Conservation (phyloP, 2,888 invertebrate species). For the Lathronympha strigana region DNA sequence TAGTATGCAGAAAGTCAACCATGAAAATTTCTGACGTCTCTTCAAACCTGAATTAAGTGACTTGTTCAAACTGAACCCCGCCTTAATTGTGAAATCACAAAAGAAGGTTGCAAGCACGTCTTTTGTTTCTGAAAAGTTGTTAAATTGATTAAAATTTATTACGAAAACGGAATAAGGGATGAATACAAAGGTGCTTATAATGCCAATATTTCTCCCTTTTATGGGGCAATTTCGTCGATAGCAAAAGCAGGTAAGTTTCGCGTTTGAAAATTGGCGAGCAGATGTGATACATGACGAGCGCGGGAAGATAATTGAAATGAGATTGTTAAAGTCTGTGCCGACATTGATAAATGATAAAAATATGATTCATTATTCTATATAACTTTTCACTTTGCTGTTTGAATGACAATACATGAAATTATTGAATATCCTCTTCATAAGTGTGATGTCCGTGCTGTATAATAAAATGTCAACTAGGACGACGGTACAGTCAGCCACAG, state of each 20-base stretch:
- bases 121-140: conserved; percentile 50
- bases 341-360: too few species aligned
- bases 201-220: conserved; percentile 48
- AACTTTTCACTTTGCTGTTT: too few species aligned
- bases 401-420: too few species aligned
- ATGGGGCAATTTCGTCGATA: conserved; percentile 34
- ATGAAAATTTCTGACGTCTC: neutral
- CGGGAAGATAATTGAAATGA: neutral
- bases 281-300: neutral
- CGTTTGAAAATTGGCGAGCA: conserved; percentile 6
- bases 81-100: conserved; percentile 44
- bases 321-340: too few species aligned
- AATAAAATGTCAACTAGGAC: too few species aligned
- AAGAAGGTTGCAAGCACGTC: conserved; percentile 49
- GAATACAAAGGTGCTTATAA: conserved; percentile 47
- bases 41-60: conserved; percentile 16
- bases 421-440: too few species aligned
- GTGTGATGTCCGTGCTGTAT: too few species aligned
- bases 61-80: conserved; percentile 32
- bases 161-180: conserved; percentile 49
- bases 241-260: conserved; percentile 32
- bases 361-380: too few species aligned
- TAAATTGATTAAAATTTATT: conserved; percentile 59
- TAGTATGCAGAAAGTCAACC: conserved; percentile 1
- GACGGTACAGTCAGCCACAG: too few species aligned